phyloP scores from a whole-genome alignment of 2,888 invertebrate genomes.

The Onchidella celtica region DNA sequence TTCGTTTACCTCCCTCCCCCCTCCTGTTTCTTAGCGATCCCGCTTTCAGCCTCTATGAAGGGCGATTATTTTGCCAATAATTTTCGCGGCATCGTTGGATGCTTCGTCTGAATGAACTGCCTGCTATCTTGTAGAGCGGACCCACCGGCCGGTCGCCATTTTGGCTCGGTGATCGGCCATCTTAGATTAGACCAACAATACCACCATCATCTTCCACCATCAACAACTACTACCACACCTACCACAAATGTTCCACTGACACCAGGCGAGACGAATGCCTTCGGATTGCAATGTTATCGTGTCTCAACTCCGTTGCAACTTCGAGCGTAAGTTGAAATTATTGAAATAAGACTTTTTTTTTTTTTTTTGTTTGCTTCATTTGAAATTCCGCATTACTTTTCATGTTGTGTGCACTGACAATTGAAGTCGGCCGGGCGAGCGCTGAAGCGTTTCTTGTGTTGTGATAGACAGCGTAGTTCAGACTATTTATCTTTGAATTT shows the following conservation, averaged over 20 bases:
- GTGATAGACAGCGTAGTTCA: too few relatives aligned
- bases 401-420: too few relatives aligned
- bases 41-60: conserved; percentile 52
- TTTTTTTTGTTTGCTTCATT: too few relatives aligned
- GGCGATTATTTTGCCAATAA: conserved; percentile 52
- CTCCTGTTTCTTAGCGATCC: conserved; percentile 29
- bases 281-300: conserved; percentile 34
- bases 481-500: too few relatives aligned
- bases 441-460: too few relatives aligned
- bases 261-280: neutral
- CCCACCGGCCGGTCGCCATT: conserved; percentile 47
- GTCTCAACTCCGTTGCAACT: conserved; percentile 30
- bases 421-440: too few relatives aligned
- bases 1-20: too few relatives aligned
- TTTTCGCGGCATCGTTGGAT: conserved; percentile 48
- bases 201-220: neutral
- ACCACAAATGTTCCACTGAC: too few relatives aligned
- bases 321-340: conserved; percentile 43
- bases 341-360: too few relatives aligned
- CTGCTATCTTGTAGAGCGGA: conserved; percentile 47
- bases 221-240: conserved; percentile 3
- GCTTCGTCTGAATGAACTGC: conserved; percentile 46
- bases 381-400: too few relatives aligned
- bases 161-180: conserved; percentile 47
- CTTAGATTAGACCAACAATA: conserved; percentile 43